Percentiles rank a stretch among this genome's conserved stretches.
Evolutionary conservation across 2,797 vertebrate genomes (phyloP).

Genomic region (Tarsius wallacei): DNA sequence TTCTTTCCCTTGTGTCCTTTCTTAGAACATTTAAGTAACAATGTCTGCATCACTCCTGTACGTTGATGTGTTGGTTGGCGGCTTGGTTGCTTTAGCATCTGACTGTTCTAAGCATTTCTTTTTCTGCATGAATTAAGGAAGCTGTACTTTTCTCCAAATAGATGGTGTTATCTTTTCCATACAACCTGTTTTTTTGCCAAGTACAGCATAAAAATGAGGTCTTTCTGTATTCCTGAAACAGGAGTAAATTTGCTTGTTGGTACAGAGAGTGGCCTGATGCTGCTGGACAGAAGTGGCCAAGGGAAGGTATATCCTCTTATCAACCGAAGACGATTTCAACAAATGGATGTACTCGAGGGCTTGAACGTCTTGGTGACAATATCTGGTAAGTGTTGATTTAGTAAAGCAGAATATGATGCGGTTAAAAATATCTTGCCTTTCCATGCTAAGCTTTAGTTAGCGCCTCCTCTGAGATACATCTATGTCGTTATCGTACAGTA

Average conservation of each 20-base stretch:
- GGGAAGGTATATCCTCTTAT: constrained; percentile 99
- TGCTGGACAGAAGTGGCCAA: constrained; percentile 98
- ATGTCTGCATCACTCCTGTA: not conserved
- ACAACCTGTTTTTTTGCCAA: not conserved
- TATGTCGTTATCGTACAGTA: rapidly evolving
- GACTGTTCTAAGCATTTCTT: not conserved
- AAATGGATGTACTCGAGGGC: constrained; percentile 99
- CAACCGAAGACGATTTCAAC: constrained; percentile 97
- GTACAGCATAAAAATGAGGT: not conserved
- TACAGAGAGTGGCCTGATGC: constrained; percentile 98
- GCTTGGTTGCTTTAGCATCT: not conserved
- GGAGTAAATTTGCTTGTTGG: constrained; percentile 98
- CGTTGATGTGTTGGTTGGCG: not conserved
- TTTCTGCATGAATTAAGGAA: not conserved
- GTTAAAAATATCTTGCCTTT: not conserved
- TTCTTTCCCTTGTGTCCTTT: not conserved
- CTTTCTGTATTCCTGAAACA: constrained; percentile 84
- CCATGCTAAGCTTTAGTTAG: not conserved
- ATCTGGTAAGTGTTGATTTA: constrained; percentile 93
- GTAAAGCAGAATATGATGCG: not conserved
- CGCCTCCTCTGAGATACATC: rapidly evolving
- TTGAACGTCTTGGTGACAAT: constrained; percentile 99
- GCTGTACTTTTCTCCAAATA: not conserved
- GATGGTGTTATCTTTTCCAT: not conserved
- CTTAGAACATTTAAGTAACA: not conserved